Percentiles rank a stretch among this genome's conserved stretches.
Conservation (phyloP, 2,888 invertebrate species). For the Cryptus armator region DNA sequence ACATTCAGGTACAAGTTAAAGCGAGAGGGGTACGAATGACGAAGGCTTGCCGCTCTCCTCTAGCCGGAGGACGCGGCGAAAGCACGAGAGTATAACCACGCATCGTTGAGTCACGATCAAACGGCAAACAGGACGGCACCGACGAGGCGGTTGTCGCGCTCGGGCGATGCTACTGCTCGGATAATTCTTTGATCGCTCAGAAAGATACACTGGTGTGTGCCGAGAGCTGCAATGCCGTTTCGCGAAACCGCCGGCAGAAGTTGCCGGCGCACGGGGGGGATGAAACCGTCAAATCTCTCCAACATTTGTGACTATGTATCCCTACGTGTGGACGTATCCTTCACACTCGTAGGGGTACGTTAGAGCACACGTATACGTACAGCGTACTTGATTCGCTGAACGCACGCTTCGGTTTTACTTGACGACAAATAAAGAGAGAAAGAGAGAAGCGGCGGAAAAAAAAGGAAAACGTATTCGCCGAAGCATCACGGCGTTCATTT, state of each 20-base stretch:
- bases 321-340: background rate
- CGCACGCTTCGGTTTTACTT: conserved; percentile 36
- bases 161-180: conserved; percentile 65
- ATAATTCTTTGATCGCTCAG: conserved; percentile 84
- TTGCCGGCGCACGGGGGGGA: conserved; percentile 40
- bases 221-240: conserved; percentile 20
- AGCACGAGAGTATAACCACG: conserved; percentile 69
- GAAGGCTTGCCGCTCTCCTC: conserved; percentile 18
- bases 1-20: conserved; percentile 44
- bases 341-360: background rate
- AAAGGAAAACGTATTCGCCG: background rate
- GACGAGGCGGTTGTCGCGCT: conserved; percentile 68
- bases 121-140: conserved; percentile 77
- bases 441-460: background rate
- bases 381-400: conserved; percentile 6
- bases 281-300: conserved; percentile 51
- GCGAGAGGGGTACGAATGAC: conserved; percentile 30
- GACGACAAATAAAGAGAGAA: conserved; percentile 37
- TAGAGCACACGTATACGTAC: background rate
- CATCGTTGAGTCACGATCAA: conserved; percentile 80
- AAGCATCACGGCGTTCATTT: conserved; percentile 35
- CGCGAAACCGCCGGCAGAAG: conserved; percentile 34
- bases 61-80: conserved; percentile 34
- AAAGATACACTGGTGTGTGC: conserved; percentile 77
- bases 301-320: conserved; percentile 23